These are phyloP conservation scores for Drosophila leontia DNA, from an alignment of 1,140 invertebrate genomes.

Conservation along the genomic window DNA sequence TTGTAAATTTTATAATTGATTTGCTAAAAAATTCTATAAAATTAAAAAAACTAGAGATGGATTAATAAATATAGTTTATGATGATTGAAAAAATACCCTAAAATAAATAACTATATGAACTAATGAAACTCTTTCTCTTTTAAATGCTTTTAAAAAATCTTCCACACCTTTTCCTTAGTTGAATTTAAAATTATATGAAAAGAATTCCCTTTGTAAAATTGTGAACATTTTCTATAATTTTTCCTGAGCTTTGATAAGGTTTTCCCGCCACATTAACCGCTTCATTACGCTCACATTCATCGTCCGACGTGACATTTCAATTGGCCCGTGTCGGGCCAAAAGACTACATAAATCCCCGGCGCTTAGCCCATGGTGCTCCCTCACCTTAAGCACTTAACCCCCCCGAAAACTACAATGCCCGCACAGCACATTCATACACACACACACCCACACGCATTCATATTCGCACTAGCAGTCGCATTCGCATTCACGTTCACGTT, in stretches of 20 bases:
- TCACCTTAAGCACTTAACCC: slow-evolving; percentile 26
- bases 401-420: slow-evolving; percentile 35
- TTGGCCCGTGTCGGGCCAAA: slow-evolving; percentile 66
- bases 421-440: background rate
- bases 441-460: slow-evolving; percentile 22
- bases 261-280: slow-evolving; percentile 58
- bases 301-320: slow-evolving; percentile 77
- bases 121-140: too few species aligned
- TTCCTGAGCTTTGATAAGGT: background rate
- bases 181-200: background rate
- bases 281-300: slow-evolving; percentile 78
- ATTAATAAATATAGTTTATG: too few species aligned
- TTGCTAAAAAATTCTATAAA: too few species aligned
- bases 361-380: slow-evolving; percentile 28
- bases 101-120: background rate
- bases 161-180: background rate
- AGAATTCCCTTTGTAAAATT: background rate
- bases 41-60: too few species aligned
- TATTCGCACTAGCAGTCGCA: slow-evolving; percentile 21
- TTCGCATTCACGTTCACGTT: slow-evolving; percentile 14
- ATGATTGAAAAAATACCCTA: background rate
- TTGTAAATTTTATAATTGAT: too few species aligned
- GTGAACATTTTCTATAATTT: slow-evolving; percentile 1
- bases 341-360: slow-evolving; percentile 73
- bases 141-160: too few species aligned